Evolutionary conservation across 2,797 vertebrate genomes (phyloP), one percentile per base, ranked within the genome.

Genomic region (Aotus griseimembra): DNA sequence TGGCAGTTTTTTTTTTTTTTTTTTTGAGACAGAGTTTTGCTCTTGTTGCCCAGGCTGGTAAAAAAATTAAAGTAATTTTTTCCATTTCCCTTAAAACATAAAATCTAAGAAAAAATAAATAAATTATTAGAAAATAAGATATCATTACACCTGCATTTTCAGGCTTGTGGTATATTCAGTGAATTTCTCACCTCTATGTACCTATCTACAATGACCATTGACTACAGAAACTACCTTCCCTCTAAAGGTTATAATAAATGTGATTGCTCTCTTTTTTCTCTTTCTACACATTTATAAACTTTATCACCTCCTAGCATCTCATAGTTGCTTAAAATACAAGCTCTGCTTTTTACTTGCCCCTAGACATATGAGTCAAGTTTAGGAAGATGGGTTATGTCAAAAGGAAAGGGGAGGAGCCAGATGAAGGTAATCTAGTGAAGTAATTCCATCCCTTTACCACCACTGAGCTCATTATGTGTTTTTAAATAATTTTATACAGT

Each of bases 41-140:
- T 55, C 7, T 55, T 55, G 52, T 22, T 55, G 20, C 52, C 20
- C 20, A 55, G 52, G 7, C 20, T 55, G 3, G 52, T 36, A 55
- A 55, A 55, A 52, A 55, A 22, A 55, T 22, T 52, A 52, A 52
- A 52, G 15, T 52, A 12, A 26, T 57, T 67, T 41, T 70, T 77
- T 88, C 20, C 73, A 57, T 50, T 50, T 64, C 30, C 36, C 57
- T 41, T 92, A 67, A 86, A 19, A 70, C 28, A 11, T 48, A 81
- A 90, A 55, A 85, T 44, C 1, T 48, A 30, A 3, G 12, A 26
- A 61, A 33, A 46, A 9, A 9, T 3, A 72, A 72, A 73, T 22
- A 86, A 86, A 41, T 50, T 17, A 85, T 36, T 81, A 95, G 36
- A 89, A 93, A 70, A 46, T 46, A 90, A 67, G 22, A 1, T 76